Evolutionary conservation across 2,888 invertebrate species (phyloP), one percentile per base, ranked within the genome.

Genomic region (Oscheius onirici): DNA sequence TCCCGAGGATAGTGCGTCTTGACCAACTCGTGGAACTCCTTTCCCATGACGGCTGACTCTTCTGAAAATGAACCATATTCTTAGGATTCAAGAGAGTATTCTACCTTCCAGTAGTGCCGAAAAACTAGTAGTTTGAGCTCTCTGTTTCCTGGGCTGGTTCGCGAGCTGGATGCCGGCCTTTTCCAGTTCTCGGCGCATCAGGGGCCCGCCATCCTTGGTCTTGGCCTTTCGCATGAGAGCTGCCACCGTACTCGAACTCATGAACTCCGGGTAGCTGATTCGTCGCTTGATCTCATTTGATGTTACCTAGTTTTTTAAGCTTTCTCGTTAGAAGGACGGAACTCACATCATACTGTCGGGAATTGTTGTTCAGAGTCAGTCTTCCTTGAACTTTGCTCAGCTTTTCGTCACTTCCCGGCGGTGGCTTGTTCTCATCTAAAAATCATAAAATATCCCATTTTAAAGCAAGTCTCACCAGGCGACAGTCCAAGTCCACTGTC

Each of bases 191-290:
- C 20, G 8, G 11, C 69, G 26, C 69, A 69, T 22, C 20, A 20
- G 24, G 28, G 28, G n/a, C 17, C 69, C 69, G 17, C 58, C 69
- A 24, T 41, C 60, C 34, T 69, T 57, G 58, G 51, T 49, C 34
- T 69, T 69, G 1, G 69, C 69, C 40, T 51, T 44, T 44, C 69
- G 44, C 13, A 49, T 13, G 11, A 49, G 40, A n/a, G 69, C 57
- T 13, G 46, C 58, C n/a, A 69, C 11, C 8, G 69, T 58, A 40
- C 69, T 69, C 26, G 52, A 52, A 22, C 46, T 69, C 69, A 69
- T 57, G 13, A 20, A 34, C 22, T 69, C 69, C 8, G 69, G 69
- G 24, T 17, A 10, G 3, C 43, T 13, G 1, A 69, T n/a, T 1
- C 69, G 24, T 20, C 69, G 46, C 24, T 15, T 10, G 28, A 69